Conservation (phyloP, 2,888 invertebrate species). For the Disparrhopalites patrizii region DNA sequence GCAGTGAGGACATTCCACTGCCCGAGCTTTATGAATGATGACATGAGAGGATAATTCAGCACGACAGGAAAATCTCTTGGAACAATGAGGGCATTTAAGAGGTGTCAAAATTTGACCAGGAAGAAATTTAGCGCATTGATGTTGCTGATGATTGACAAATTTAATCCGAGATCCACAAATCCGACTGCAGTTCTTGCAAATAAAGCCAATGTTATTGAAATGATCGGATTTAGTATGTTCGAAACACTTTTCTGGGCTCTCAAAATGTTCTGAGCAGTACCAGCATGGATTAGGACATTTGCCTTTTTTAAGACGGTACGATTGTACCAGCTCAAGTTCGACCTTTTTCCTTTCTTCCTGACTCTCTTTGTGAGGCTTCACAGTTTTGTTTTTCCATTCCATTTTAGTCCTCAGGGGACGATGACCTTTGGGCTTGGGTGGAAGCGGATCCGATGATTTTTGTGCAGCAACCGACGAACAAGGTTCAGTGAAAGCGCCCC, state of each 20-base stretch:
- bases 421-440: too few relatives aligned
- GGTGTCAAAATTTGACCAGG: not conserved
- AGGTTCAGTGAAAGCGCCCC: too few relatives aligned
- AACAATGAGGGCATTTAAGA: constrained; percentile 1
- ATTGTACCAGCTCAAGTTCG: too few relatives aligned
- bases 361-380: too few relatives aligned
- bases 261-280: constrained; percentile 6
- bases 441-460: too few relatives aligned
- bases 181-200: constrained; percentile 5
- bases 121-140: not conserved
- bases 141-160: not conserved
- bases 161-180: not conserved
- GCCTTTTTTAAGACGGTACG: not conserved
- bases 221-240: constrained; percentile 12
- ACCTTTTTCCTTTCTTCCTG: too few relatives aligned
- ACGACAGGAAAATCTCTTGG: not conserved
- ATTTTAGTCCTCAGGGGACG: too few relatives aligned
- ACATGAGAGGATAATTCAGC: not conserved
- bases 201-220: not conserved
- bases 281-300: constrained; percentile 9
- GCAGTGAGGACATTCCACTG: not conserved
- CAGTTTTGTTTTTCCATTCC: too few relatives aligned
- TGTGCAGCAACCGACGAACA: too few relatives aligned
- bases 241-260: not conserved
- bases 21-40: not conserved